phyloP scores from a whole-genome alignment of 2,888 invertebrate genomes.

The Ennomos erosarius region DNA sequence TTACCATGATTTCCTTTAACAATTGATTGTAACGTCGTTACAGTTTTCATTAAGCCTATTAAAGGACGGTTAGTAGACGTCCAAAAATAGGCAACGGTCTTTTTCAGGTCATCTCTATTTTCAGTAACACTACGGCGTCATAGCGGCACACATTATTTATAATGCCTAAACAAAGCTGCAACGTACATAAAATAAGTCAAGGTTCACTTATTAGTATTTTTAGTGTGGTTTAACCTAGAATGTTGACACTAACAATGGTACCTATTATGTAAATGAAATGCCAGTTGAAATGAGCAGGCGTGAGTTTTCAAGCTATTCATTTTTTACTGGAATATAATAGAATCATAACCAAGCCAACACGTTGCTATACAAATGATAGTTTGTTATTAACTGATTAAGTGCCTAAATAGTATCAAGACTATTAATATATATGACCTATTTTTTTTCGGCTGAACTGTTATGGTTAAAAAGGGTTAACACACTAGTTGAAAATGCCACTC shows the following conservation, averaged over 20 bases:
- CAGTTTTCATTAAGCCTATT: constrained; percentile 10
- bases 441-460: no score
- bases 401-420: no score
- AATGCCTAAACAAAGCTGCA: not conserved
- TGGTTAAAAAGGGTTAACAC: no score
- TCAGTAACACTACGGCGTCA: constrained; percentile 3
- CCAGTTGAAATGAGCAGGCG: not conserved
- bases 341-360: no score
- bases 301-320: no score
- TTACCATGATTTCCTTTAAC: not conserved
- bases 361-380: no score
- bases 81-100: constrained; percentile 23
- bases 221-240: no score
- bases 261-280: constrained; percentile 2
- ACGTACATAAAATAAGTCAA: constrained; percentile 8
- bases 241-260: no score
- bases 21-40: not conserved
- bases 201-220: constrained; percentile 1
- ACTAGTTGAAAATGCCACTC: no score
- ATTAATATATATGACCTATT: no score
- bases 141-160: not conserved
- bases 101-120: constrained; percentile 30
- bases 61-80: constrained; percentile 10
- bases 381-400: no score
- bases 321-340: no score